Conservation (phyloP, 2,888 invertebrate species). For the Poecilobothrus nobilitatus region DNA sequence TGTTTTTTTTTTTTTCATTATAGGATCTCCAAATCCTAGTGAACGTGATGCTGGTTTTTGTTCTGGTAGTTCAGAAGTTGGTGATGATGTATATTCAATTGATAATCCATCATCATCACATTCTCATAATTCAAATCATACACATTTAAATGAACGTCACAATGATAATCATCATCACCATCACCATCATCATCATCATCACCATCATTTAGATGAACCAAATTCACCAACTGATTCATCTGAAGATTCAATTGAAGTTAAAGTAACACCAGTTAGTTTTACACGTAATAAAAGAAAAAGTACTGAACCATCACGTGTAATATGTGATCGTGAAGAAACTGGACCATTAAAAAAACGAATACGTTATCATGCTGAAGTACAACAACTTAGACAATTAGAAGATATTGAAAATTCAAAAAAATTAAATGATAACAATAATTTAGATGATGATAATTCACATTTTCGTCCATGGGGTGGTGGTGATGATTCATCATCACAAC, state of each 20-base stretch:
- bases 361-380: slow-evolving; percentile 44
- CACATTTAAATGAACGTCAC: neutral
- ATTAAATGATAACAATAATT: neutral
- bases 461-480: slow-evolving; percentile 60
- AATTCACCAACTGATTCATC: slow-evolving; percentile 50
- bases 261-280: slow-evolving; percentile 49
- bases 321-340: slow-evolving; percentile 35
- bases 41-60: slow-evolving; percentile 62
- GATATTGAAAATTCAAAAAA: slow-evolving; percentile 21
- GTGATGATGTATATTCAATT: slow-evolving; percentile 56
- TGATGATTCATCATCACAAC: neutral
- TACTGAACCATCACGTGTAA: slow-evolving; percentile 56
- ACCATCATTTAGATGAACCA: neutral
- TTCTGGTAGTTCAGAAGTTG: slow-evolving; percentile 51
- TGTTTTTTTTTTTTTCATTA: slow-evolving; percentile 24
- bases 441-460: slow-evolving; percentile 34
- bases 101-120: slow-evolving; percentile 26
- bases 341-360: slow-evolving; percentile 65
- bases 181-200: neutral
- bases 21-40: slow-evolving; percentile 41
- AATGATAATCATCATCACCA: neutral
- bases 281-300: slow-evolving; percentile 57
- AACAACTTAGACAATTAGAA: slow-evolving; percentile 31
- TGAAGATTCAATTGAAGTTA: slow-evolving; percentile 58
- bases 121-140: neutral